Percentiles rank a stretch among this genome's conserved stretches.
These are phyloP conservation scores for Cepaea nemoralis DNA, from an alignment of 1,140 invertebrate genomes.

Conservation along the genomic window DNA sequence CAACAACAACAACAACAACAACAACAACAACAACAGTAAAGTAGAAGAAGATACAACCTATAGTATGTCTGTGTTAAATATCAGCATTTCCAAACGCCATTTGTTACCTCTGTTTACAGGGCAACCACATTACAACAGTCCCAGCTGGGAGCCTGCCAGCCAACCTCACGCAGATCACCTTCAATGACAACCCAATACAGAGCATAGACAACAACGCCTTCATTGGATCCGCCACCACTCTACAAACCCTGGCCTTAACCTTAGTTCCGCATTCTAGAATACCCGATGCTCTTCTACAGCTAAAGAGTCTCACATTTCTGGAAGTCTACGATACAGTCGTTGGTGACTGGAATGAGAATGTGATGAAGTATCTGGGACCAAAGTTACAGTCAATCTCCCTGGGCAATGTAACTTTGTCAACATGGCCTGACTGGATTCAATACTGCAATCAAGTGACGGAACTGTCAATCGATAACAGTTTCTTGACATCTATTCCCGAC, in stretches of 20 bases:
- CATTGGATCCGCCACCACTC: background rate
- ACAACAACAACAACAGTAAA: background rate
- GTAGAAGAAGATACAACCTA: background rate
- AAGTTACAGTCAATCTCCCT: background rate
- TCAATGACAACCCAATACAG: background rate
- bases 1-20: constrained; percentile 14
- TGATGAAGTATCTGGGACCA: background rate
- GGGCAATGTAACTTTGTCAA: background rate
- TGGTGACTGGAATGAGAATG: background rate
- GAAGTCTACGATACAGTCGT: background rate
- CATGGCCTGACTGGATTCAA: constrained; percentile 7
- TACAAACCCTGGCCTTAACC: background rate
- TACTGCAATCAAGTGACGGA: background rate
- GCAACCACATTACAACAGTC: background rate
- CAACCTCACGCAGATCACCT: background rate
- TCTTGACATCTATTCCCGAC: background rate
- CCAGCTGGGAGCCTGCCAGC: background rate
- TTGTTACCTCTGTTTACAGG: no score
- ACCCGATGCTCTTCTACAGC: background rate
- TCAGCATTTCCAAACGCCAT: no score
- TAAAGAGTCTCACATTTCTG: background rate
- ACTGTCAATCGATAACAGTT: background rate
- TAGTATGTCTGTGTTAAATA: no score
- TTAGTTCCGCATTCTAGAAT: background rate
- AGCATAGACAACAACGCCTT: background rate